Conservation (phyloP, 2,113 vertebrate species). For the Dromas ardeola region DNA sequence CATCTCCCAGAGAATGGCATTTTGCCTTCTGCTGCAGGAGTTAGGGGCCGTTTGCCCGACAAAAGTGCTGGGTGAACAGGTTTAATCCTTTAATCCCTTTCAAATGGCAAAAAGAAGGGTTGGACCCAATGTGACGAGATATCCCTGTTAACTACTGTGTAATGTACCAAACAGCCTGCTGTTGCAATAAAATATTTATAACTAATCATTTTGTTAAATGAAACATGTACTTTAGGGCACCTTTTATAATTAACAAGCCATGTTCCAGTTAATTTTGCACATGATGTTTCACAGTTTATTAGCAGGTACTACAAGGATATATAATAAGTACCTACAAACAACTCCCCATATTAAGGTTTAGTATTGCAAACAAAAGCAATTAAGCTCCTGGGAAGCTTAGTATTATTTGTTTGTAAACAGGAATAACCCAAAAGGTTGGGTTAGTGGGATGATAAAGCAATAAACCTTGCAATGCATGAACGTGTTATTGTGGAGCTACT, state of each 20-base stretch:
- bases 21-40: background rate
- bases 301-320: background rate
- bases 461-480: background rate
- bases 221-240: background rate
- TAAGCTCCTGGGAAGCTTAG: background rate
- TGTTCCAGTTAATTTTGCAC: constrained; percentile 1
- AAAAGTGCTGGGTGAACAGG: background rate
- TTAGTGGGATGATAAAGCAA: background rate
- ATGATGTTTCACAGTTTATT: background rate
- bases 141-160: background rate
- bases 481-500: background rate
- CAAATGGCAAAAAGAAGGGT: background rate
- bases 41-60: background rate
- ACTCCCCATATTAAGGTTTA: background rate
- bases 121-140: background rate
- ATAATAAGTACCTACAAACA: background rate
- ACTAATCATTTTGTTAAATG: constrained; percentile 30
- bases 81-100: background rate
- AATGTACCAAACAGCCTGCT: background rate
- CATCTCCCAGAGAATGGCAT: background rate
- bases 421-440: background rate
- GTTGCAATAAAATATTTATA: constrained; percentile 27
- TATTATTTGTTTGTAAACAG: background rate
- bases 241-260: constrained; percentile 23
- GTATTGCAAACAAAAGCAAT: background rate